phyloP scores from a whole-genome alignment of 2,888 invertebrate species.

The Mesorhabditis belari region DNA sequence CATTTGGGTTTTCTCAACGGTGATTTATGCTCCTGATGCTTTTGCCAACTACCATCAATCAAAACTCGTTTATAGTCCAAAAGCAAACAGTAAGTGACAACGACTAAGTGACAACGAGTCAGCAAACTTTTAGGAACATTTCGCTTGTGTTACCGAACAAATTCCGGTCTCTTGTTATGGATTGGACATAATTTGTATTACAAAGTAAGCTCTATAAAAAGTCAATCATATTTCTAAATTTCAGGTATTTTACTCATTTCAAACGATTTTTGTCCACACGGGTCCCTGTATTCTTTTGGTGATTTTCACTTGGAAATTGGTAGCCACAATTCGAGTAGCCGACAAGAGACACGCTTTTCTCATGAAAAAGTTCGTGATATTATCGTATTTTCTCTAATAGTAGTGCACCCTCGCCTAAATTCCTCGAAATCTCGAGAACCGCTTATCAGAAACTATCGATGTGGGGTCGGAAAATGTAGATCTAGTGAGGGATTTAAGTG shows the following conservation, averaged over 20 bases:
- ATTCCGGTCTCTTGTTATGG: slow-evolving; percentile 19
- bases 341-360: slow-evolving; percentile 64
- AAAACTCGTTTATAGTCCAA: slow-evolving; percentile 29
- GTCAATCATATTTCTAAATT: background rate
- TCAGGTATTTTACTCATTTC: slow-evolving; percentile 43
- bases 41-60: slow-evolving; percentile 39
- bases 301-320: slow-evolving; percentile 77
- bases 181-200: slow-evolving; percentile 68
- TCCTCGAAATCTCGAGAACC: no score
- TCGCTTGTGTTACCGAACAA: slow-evolving; percentile 26
- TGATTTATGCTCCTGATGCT: slow-evolving; percentile 44
- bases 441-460: no score
- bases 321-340: slow-evolving; percentile 76
- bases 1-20: slow-evolving; percentile 35
- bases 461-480: no score
- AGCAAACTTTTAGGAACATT: slow-evolving; percentile 21
- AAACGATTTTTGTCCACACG: slow-evolving; percentile 80
- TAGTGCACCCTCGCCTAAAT: no score
- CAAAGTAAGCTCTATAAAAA: no score
- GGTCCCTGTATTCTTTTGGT: slow-evolving; percentile 82
- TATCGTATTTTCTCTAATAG: no score
- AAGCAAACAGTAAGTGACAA: slow-evolving; percentile 20
- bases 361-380: slow-evolving; percentile 30
- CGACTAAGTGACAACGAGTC: slow-evolving; percentile 2
- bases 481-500: no score